phyloP scores from a whole-genome alignment of 2,888 invertebrate species.

The Oscheius sp. region DNA sequence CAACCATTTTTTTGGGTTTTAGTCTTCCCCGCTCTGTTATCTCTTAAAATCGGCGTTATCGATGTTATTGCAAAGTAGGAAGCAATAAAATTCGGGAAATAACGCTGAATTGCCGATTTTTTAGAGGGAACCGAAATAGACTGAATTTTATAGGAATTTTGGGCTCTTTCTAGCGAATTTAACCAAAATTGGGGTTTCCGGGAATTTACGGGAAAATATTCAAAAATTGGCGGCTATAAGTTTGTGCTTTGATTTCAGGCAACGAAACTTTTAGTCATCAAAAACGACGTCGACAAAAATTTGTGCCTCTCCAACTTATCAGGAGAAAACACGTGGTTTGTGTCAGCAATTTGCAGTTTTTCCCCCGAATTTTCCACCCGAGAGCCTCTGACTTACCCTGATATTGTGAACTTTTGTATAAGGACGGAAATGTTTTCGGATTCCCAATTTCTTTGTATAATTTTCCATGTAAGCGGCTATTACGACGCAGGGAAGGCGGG shows the following conservation, averaged over 20 bases:
- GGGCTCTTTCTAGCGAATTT: too few relatives aligned
- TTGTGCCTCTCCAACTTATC: neutral
- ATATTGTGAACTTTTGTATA: slow-evolving; percentile 58
- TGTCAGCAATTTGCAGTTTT: too few relatives aligned
- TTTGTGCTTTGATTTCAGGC: too few relatives aligned
- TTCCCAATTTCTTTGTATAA: slow-evolving; percentile 56
- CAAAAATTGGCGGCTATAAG: too few relatives aligned
- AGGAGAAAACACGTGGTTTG: neutral
- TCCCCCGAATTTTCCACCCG: too few relatives aligned
- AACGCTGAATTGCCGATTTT: neutral
- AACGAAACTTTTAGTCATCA: slow-evolving; percentile 6
- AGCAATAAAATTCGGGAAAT: neutral
- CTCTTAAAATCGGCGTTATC: neutral
- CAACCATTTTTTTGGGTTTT: neutral
- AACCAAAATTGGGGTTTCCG: too few relatives aligned
- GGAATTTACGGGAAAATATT: too few relatives aligned
- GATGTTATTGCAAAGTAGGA: neutral
- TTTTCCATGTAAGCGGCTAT: slow-evolving; percentile 61
- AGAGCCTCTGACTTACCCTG: slow-evolving; percentile 42
- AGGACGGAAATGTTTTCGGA: slow-evolving; percentile 55
- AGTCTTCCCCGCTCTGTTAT: neutral
- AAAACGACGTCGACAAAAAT: neutral
- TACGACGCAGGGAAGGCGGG: slow-evolving; percentile 58
- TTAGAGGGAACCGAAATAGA: too few relatives aligned
- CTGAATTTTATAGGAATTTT: too few relatives aligned